Base-by-base conservation (phyloP, 2,888 invertebrate species). In the Bimastos eiseni region DNA sequence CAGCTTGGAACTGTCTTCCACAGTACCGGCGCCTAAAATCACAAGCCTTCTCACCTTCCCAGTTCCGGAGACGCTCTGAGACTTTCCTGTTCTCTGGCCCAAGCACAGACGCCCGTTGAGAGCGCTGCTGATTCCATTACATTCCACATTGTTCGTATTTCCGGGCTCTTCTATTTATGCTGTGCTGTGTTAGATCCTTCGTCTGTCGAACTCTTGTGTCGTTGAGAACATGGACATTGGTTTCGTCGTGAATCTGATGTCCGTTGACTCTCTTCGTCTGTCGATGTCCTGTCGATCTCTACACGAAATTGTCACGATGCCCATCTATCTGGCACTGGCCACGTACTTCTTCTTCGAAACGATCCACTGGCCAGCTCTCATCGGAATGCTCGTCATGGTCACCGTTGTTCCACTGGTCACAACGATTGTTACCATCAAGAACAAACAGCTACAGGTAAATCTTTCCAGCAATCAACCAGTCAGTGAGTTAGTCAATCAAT, bases 201-300 rank as follows among this genome's bases (percentile, higher is more conserved):
- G 89, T 33, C 37, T 90, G 33, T 90, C 91, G 36, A 91, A 55
- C 86, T 70, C 89, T 3, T 41, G 89, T 21, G 90, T 88, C 6
- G 36, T 83, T 33, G 90, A 91, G 41, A 90, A 86, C 11, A 90
- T 90, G 89, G 88, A 90, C 91, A 90, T 98, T 0, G 98, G 98
- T 83, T 98, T 98, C 96, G 98, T 98, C 93, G 98, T 98, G 24
- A 98, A 98, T 95, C 96, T 98, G 92, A 98, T 98, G 98, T 97
- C 97, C 13, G 98, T 98, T 0, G 98, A 98, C 95, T 97, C 98
- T 1, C 98, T 98, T 95, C 91, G 91, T 70, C 83, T 92, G 13
- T 91, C 91, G 37, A 90, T 91, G 86, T 88, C 89, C 38, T 89
- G 89, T 83, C 86, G 89, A n/a, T 91, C 90, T 49, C 44, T 90